phyloP scores from a whole-genome alignment of 2,888 invertebrate species.

The Ferdinandea cuprea region DNA sequence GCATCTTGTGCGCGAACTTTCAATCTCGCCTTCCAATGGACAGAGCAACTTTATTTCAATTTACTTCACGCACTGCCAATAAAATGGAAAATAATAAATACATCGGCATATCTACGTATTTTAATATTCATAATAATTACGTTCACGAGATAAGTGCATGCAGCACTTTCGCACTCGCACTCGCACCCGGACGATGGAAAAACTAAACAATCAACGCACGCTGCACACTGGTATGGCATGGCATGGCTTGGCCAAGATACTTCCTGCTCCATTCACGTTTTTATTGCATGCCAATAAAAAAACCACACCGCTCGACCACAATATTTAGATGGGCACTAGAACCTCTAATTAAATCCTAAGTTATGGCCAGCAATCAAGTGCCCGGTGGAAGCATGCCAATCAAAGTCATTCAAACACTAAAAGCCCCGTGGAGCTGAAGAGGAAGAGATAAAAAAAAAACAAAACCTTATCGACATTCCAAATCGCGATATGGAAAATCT shows the following conservation, averaged over 20 bases:
- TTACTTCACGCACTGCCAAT: slow-evolving; percentile 60
- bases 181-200: neutral
- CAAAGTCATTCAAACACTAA: slow-evolving; percentile 61
- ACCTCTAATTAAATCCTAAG: slow-evolving; percentile 60
- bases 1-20: no score
- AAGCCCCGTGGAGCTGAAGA: slow-evolving; percentile 32
- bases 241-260: slow-evolving; percentile 24
- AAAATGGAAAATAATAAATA: slow-evolving; percentile 62
- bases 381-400: slow-evolving; percentile 54
- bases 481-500: slow-evolving; percentile 59
- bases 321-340: slow-evolving; percentile 51
- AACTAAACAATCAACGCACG: slow-evolving; percentile 9
- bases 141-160: neutral
- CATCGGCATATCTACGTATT: neutral
- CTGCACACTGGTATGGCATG: neutral
- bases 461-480: slow-evolving; percentile 46
- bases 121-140: slow-evolving; percentile 45
- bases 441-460: neutral
- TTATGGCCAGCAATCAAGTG: slow-evolving; percentile 44
- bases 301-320: slow-evolving; percentile 13
- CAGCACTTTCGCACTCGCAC: neutral
- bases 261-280: slow-evolving; percentile 39
- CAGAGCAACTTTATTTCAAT: slow-evolving; percentile 37
- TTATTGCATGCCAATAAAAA: slow-evolving; percentile 47
- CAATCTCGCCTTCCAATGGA: neutral